Evolutionary conservation across 1,140 invertebrate species (phyloP), one percentile per base, ranked within the genome.

Genomic region (Rhyacophila brunnea): DNA sequence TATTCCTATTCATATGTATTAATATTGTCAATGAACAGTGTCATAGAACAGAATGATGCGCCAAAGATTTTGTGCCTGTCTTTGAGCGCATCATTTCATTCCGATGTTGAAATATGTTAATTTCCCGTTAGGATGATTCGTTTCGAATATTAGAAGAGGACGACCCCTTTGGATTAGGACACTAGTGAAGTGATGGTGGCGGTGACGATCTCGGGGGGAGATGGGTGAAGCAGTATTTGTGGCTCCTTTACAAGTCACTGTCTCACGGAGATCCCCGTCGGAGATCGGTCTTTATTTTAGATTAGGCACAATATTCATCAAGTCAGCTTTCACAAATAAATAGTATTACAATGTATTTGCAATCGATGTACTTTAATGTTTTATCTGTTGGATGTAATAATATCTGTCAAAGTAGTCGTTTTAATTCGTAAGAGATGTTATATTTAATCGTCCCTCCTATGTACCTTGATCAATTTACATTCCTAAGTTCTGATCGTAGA

Each of bases 301-400:
- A 50, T 40, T 58, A 65, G 72, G 74, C 72, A 73, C 72, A 75
- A 77, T 77, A 80, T 77, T 77, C 74, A 78, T 80, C 76, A 80
- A 67, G 77, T 80, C 77, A 75, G 77, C 77, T 79, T 74, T 67
- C 56, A 57, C 45, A 60, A 55, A n/a, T n/a, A n/a, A 58, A 53
- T 32, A 52, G 51, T 19, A 59, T 50, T 34, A 56, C 19, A 46
- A 62, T 56, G 56, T 58, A 65, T 52, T 55, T 50, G 49, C 35
- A 52, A 53, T 58, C 17, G 23, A 52, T 65, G 62, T 64, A 56
- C 57, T 55, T 64, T 49, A 58, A 54, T 65, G 62, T 64, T 19
- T 52, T 63, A 56, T 48, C 43, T 60, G 71, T 74, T 66, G 34
- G 51, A 58, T 67, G 58, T 64, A 52, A 48, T 56, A 48, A 38